A percentile compares a stretch with the other conserved stretches of the same genome.
Conservation (phyloP, 2,888 invertebrate genomes). For the Drosophila paranaensis region DNA sequence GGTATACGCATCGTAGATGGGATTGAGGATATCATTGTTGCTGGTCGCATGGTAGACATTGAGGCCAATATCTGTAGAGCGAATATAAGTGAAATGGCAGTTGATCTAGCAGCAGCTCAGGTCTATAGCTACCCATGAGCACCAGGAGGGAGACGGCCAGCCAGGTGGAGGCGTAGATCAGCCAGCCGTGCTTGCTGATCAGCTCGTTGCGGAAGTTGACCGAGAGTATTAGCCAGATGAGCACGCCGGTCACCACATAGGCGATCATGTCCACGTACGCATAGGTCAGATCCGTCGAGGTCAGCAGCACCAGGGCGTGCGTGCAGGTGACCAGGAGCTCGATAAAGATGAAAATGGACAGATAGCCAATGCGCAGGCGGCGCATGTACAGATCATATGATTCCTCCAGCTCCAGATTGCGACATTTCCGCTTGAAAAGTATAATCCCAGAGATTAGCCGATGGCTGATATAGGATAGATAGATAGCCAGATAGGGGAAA, state of each 20-base stretch:
- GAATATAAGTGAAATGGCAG: no score
- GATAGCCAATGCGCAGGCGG: slow-evolving; percentile 91
- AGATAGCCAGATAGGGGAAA: no score
- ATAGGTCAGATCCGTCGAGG: slow-evolving; percentile 83
- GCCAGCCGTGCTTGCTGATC: slow-evolving; percentile 83
- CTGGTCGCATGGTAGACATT: slow-evolving; percentile 88
- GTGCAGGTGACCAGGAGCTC: slow-evolving; percentile 88
- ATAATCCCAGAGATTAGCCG: slow-evolving; percentile 3
- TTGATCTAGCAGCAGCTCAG: no score
- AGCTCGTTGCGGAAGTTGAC: slow-evolving; percentile 82
- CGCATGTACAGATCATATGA: slow-evolving; percentile 91
- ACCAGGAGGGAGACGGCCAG: slow-evolving; percentile 86
- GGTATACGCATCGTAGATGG: slow-evolving; percentile 90
- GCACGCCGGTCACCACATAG: slow-evolving; percentile 77
- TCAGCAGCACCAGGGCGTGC: slow-evolving; percentile 87
- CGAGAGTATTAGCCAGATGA: slow-evolving; percentile 83
- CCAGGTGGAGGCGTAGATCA: slow-evolving; percentile 84
- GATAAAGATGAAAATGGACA: slow-evolving; percentile 90
- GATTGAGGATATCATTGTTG: slow-evolving; percentile 86
- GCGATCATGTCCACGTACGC: slow-evolving; percentile 82
- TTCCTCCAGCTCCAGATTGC: slow-evolving; percentile 90
- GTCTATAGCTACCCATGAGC: slow-evolving; percentile 83
- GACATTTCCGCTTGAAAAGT: slow-evolving; percentile 89
- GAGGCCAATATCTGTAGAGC: slow-evolving; percentile 87
- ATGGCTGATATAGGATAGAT: neutral